phyloP scores from a whole-genome alignment of 2,888 invertebrate genomes.

The Anodontia alba region DNA sequence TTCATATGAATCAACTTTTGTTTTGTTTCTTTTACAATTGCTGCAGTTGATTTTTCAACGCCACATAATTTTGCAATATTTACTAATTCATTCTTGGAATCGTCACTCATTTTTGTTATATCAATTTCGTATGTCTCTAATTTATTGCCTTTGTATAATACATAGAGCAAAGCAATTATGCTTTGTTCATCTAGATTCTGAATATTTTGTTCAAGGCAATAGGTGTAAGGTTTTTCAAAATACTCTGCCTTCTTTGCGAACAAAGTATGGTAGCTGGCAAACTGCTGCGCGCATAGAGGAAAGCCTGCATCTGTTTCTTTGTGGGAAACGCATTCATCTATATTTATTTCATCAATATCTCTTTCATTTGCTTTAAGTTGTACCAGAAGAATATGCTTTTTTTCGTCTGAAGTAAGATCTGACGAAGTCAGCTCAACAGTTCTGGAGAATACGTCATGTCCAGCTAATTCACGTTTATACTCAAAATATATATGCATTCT shows the following conservation, averaged over 20 bases:
- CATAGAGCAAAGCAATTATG: not conserved
- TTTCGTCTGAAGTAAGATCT: not conserved
- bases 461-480: not conserved
- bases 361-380: not conserved
- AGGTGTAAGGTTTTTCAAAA: not conserved
- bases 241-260: not conserved
- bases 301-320: not conserved
- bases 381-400: not conserved
- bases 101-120: not conserved
- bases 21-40: not conserved
- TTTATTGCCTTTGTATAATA: not conserved
- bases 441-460: not conserved
- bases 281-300: constrained; percentile 1
- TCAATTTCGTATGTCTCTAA: not conserved
- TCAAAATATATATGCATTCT: not conserved
- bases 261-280: not conserved
- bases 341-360: not conserved
- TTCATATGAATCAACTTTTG: not conserved
- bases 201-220: not conserved
- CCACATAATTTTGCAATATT: not conserved
- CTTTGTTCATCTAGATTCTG: not conserved
- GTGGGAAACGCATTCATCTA: not conserved
- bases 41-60: not conserved
- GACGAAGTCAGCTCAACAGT: not conserved
- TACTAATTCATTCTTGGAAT: not conserved